phyloP scores from a whole-genome alignment of 2,113 vertebrate species.

The Alethe castanea region DNA sequence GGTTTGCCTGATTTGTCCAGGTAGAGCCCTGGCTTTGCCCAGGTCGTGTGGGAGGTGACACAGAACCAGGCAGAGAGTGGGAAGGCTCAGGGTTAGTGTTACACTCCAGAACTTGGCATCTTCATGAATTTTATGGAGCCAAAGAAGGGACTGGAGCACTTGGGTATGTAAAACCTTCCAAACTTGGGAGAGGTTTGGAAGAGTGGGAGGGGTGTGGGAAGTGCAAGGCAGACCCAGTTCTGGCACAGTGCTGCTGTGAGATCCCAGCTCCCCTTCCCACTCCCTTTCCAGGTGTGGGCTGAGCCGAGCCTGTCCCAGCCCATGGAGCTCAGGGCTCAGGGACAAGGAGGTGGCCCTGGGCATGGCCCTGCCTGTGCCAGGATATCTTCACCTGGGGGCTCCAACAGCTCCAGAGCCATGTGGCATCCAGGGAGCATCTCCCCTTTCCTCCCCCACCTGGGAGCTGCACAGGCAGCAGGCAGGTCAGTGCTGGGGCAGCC shows the following conservation, averaged over 20 bases:
- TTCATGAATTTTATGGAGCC: neutral
- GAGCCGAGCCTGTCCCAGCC: neutral
- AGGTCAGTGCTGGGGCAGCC: neutral
- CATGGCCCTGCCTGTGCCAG: neutral
- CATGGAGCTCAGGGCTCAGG: neutral
- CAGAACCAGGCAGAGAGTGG: neutral
- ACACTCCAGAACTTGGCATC: neutral
- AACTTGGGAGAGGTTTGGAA: neutral
- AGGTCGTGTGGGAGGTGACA: neutral
- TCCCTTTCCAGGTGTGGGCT: no score
- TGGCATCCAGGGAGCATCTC: neutral
- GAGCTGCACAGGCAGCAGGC: neutral
- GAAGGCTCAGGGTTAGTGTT: neutral
- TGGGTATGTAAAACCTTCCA: neutral
- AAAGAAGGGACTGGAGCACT: neutral
- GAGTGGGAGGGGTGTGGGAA: neutral
- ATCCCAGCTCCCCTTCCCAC: neutral
- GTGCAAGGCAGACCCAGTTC: neutral
- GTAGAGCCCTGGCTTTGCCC: neutral
- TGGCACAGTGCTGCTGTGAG: neutral
- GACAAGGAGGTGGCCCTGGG: neutral
- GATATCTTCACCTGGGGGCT: fast-evolving
- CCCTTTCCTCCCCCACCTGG: neutral
- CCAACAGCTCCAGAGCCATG: fast-evolving
- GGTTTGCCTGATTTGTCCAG: neutral